These are phyloP conservation scores for Hydractinia echinata DNA, from an alignment of 30 jellyfish, hydroid and myxozoan genomes.

Conservation along the genomic window DNA sequence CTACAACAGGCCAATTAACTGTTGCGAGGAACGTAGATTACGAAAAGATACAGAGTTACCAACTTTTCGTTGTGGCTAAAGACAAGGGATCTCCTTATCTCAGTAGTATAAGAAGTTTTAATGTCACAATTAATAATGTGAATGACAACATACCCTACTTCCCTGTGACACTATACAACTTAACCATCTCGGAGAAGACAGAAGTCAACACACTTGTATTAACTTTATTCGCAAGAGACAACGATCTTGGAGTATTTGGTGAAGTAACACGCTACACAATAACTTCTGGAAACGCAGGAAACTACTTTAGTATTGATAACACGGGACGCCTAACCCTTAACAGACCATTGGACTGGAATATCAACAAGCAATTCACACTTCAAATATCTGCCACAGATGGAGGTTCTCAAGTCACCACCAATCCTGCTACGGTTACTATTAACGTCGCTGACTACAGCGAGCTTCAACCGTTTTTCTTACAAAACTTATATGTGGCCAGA, in stretches of 20 bases:
- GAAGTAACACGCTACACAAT: constrained; percentile 41
- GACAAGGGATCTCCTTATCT: constrained; percentile 80
- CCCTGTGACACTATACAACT: constrained; percentile 27
- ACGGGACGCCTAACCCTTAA: constrained; percentile 39
- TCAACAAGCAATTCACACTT: constrained; percentile 30
- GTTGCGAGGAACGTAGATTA: constrained; percentile 51
- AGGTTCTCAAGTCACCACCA: constrained; percentile 39
- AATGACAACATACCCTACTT: constrained; percentile 78
- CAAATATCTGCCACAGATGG: constrained; percentile 64
- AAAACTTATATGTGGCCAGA: constrained; percentile 33
- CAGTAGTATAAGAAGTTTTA: constrained; percentile 37
- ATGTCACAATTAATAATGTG: constrained; percentile 41
- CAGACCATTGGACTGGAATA: constrained; percentile 32
- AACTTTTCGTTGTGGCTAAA: constrained; percentile 54
- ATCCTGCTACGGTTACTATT: constrained; percentile 53
- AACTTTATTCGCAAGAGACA: constrained; percentile 62
- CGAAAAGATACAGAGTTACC: constrained; percentile 54
- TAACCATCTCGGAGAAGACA: constrained; percentile 57
- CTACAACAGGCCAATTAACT: constrained; percentile 49
- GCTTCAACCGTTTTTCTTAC: constrained; percentile 66
- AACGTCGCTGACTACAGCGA: constrained; percentile 51
- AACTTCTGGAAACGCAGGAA: constrained; percentile 48
- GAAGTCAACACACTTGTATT: constrained; percentile 48
- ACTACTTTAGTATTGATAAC: constrained; percentile 54
- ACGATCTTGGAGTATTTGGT: constrained; percentile 66